Percentiles rank a stretch among this genome's conserved stretches.
Evolutionary conservation across 2,113 vertebrate species (phyloP).

Genomic region (Rhipidura dahli): DNA sequence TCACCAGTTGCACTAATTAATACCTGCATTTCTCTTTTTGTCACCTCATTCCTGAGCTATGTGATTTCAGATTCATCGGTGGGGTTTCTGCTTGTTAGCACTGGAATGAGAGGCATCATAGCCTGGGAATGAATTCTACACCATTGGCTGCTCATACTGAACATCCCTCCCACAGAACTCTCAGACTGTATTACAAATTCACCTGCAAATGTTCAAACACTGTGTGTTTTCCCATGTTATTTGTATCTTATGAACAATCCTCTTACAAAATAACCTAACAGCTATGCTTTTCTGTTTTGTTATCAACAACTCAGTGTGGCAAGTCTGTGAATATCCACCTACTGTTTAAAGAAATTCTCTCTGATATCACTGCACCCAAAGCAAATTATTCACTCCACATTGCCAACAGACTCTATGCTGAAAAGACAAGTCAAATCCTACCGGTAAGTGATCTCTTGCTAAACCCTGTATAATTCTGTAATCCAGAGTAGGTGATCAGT

Average conservation of each 20-base stretch:
- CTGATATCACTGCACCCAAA: slow-evolving; percentile 15
- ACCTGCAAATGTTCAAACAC: neutral
- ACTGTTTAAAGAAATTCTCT: slow-evolving; percentile 21
- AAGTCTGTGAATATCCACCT: slow-evolving; percentile 33
- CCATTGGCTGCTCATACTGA: neutral
- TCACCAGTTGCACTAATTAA: neutral
- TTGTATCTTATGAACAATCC: neutral
- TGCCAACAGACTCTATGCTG: slow-evolving; percentile 48
- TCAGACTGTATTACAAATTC: neutral
- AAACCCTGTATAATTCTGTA: neutral
- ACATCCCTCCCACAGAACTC: neutral
- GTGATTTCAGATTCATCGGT: neutral
- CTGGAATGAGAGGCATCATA: neutral
- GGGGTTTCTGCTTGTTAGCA: neutral
- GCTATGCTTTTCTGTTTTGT: neutral
- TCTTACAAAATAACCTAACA: neutral
- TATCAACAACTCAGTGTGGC: neutral
- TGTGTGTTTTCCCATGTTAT: neutral
- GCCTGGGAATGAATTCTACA: neutral
- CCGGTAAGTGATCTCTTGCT: slow-evolving; percentile 39
- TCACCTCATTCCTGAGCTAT: neutral
- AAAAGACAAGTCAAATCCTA: slow-evolving; percentile 6
- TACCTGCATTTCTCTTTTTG: neutral
- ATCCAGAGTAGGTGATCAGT: neutral
- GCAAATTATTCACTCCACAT: neutral